Percentiles rank a stretch among this genome's conserved stretches.
Conservation (phyloP, 2,797 vertebrate genomes). For the Antennarius maculatus region DNA sequence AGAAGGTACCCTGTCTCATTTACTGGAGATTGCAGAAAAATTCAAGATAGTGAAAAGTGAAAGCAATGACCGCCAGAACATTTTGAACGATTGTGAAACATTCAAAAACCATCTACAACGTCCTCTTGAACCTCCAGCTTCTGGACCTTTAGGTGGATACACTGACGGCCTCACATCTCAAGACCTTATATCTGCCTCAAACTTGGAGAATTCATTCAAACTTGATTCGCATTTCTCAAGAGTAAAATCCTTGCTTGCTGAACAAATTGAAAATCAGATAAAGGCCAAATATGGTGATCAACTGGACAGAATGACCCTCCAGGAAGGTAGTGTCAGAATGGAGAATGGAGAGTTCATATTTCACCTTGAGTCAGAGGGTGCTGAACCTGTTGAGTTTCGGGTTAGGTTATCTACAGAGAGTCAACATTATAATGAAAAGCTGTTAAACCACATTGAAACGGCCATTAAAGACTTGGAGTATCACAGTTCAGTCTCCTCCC, state of each 20-base stretch:
- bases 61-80: fast-evolving
- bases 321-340: slow-evolving; percentile 31
- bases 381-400: slow-evolving; percentile 24
- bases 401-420: slow-evolving; percentile 22
- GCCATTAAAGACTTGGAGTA: slow-evolving; percentile 24
- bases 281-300: slow-evolving; percentile 30
- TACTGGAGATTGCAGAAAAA: not conserved
- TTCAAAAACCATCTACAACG: not conserved
- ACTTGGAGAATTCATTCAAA: slow-evolving; percentile 50
- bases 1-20: fast-evolving
- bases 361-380: slow-evolving; percentile 14
- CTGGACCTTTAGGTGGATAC: slow-evolving; percentile 29
- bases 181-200: slow-evolving; percentile 35
- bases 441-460: slow-evolving; percentile 23
- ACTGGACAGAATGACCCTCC: slow-evolving; percentile 13
- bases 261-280: slow-evolving; percentile 34
- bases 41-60: not conserved
- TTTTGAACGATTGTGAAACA: not conserved
- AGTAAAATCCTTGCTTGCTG: not conserved
- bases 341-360: slow-evolving; percentile 40
- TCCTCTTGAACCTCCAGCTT: not conserved
- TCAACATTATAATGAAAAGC: slow-evolving; percentile 28
- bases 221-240: slow-evolving; percentile 43
- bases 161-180: slow-evolving; percentile 14
- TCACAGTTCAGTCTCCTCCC: not conserved